Percentiles rank a stretch among this genome's conserved stretches.
Evolutionary conservation across 2,797 vertebrate species (phyloP).

Genomic region (Gadopsis bispinosus): DNA sequence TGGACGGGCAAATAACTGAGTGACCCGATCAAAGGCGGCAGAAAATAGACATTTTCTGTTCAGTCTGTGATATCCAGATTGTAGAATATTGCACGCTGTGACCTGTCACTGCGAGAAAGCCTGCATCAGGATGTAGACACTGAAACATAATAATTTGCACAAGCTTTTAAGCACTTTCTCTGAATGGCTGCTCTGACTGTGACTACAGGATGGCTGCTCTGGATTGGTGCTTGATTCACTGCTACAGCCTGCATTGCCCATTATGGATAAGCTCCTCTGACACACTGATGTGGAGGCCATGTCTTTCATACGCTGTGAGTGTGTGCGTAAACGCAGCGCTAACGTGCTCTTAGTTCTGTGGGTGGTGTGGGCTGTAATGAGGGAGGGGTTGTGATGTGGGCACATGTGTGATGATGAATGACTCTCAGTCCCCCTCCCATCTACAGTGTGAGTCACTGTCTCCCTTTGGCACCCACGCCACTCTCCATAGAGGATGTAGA

Average conservation of each 20-base stretch:
- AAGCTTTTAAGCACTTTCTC: conserved; percentile 72
- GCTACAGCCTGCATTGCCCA: conserved; percentile 63
- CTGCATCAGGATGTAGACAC: conserved; percentile 39
- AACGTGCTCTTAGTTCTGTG: conserved; percentile 56
- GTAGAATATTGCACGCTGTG: conserved; percentile 21
- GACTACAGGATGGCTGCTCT: conserved; percentile 62
- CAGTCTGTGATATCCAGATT: conserved; percentile 47
- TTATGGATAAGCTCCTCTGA: conserved; percentile 74
- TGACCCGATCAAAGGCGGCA: conserved; percentile 23
- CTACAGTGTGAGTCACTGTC: conserved; percentile 56
- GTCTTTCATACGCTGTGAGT: conserved; percentile 52
- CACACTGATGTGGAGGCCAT: conserved; percentile 63
- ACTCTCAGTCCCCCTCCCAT: conserved; percentile 50
- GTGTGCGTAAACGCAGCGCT: conserved; percentile 16
- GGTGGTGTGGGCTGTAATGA: conserved; percentile 65
- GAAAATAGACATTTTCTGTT: conserved; percentile 37
- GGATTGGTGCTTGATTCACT: conserved; percentile 75
- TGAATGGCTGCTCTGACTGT: conserved; percentile 63
- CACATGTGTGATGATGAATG: conserved; percentile 62
- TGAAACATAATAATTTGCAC: conserved; percentile 65
- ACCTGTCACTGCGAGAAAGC: conserved; percentile 50
- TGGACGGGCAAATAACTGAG: conserved; percentile 20
- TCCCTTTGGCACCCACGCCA: conserved; percentile 14
- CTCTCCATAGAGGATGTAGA: conserved; percentile 32
- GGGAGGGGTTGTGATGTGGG: conserved; percentile 55